Percentiles rank a stretch among this genome's conserved stretches.
These are phyloP conservation scores for Sthenelais limicola DNA, from an alignment of 2,888 invertebrate genomes.

Conservation along the genomic window DNA sequence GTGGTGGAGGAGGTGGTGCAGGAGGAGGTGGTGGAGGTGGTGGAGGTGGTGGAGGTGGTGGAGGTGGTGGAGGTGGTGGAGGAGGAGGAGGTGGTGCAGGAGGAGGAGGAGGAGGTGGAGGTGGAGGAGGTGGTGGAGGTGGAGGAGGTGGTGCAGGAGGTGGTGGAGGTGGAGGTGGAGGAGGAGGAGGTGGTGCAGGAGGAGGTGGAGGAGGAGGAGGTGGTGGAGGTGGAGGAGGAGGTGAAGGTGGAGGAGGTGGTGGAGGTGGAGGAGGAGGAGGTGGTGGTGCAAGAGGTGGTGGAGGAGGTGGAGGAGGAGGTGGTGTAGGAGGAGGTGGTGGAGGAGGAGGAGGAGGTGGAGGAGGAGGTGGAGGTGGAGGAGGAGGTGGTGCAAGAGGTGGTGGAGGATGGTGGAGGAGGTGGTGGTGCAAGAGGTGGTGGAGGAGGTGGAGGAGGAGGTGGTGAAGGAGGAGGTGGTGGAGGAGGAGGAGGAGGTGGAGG, in stretches of 20 bases:
- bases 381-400: constrained; percentile 13
- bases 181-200: constrained; percentile 29
- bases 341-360: constrained; percentile 14
- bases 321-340: constrained; percentile 7
- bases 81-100: not conserved
- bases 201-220: constrained; percentile 35
- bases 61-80: not conserved
- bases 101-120: not conserved
- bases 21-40: constrained; percentile 2
- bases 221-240: constrained; percentile 13
- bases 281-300: not conserved
- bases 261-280: constrained; percentile 8
- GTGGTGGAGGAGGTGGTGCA: constrained; percentile 13
- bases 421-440: constrained; percentile 22
- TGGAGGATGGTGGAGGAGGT: constrained; percentile 19
- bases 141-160: constrained; percentile 39
- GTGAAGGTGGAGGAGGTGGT: constrained; percentile 8
- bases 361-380: constrained; percentile 17
- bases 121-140: constrained; percentile 20
- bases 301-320: constrained; percentile 7
- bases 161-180: constrained; percentile 18
- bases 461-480: constrained; percentile 27
- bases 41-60: not conserved
- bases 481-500: constrained; percentile 34
- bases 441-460: constrained; percentile 3